These are phyloP conservation scores for Charadrius vociferus DNA, from an alignment of 2,113 vertebrate genomes.

Conservation along the genomic window DNA sequence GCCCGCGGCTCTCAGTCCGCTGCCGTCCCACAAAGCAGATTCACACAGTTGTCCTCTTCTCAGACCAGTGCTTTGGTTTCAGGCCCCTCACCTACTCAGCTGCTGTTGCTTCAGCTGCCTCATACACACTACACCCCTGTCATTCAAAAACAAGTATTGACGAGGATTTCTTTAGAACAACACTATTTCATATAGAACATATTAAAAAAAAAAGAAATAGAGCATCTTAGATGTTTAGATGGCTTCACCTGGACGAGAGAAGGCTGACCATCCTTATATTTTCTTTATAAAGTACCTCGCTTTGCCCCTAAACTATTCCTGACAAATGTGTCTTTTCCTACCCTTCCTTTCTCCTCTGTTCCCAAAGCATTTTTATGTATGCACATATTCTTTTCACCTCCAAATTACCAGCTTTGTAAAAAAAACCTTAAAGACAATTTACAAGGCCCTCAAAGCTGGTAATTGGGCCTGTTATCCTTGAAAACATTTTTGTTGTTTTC, in stretches of 20 bases:
- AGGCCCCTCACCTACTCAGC: neutral
- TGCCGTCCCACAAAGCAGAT: neutral
- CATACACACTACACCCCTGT: neutral
- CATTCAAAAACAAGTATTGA: neutral
- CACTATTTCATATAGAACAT: neutral
- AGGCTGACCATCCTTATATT: neutral
- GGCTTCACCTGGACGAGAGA: neutral
- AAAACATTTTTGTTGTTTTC: neutral
- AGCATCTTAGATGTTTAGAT: neutral
- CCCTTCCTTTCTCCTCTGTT: neutral
- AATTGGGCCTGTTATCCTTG: neutral
- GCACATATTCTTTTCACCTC: neutral
- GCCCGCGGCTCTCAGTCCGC: fast-evolving
- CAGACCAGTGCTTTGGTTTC: neutral
- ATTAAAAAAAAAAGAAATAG: neutral
- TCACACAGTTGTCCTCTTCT: neutral
- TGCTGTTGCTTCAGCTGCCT: neutral
- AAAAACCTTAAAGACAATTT: neutral
- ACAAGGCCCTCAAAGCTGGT: neutral
- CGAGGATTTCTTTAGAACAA: neutral
- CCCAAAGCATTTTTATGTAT: neutral
- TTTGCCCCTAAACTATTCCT: neutral
- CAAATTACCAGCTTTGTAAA: neutral
- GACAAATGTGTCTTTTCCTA: neutral
- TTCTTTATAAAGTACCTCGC: neutral